Percentiles rank a stretch among this genome's conserved stretches.
phyloP scores from a whole-genome alignment of 2,113 vertebrate species.

The Psammodynastes pulverulentus region DNA sequence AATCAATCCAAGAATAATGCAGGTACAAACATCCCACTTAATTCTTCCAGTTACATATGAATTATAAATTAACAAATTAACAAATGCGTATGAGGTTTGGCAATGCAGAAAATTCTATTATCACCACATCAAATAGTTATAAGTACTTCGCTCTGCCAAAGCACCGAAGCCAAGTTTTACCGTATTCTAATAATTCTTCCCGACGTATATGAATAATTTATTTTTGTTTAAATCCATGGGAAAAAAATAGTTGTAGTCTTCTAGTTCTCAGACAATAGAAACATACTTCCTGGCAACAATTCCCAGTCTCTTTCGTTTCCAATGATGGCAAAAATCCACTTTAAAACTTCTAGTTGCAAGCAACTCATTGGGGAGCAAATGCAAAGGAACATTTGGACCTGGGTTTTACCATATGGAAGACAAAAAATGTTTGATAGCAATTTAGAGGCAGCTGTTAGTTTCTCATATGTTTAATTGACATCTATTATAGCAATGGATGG shows the following conservation, averaged over 20 bases:
- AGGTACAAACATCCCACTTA: background rate
- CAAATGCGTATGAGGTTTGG: background rate
- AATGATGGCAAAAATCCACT: background rate
- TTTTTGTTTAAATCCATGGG: background rate
- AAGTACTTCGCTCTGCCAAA: background rate
- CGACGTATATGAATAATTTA: background rate
- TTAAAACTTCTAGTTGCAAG: background rate
- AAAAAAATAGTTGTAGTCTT: background rate
- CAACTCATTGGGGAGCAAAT: conserved; percentile 6
- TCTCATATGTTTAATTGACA: conserved; percentile 34
- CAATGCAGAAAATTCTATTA: background rate
- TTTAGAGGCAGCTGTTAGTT: conserved; percentile 33
- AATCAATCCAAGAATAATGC: background rate
- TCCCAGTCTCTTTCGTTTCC: background rate
- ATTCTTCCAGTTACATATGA: background rate
- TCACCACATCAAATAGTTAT: background rate
- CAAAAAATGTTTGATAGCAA: conserved; percentile 8
- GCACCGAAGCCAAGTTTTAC: background rate
- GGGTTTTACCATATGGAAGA: background rate
- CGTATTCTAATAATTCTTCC: background rate
- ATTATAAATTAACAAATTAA: background rate
- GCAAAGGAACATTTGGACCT: background rate
- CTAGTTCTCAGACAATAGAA: background rate
- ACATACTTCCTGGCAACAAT: background rate
- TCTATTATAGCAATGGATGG: conserved; percentile 12